These are phyloP conservation scores for Buphagus erythrorhynchus DNA, from an alignment of 2,797 vertebrate species.

Conservation along the genomic window DNA sequence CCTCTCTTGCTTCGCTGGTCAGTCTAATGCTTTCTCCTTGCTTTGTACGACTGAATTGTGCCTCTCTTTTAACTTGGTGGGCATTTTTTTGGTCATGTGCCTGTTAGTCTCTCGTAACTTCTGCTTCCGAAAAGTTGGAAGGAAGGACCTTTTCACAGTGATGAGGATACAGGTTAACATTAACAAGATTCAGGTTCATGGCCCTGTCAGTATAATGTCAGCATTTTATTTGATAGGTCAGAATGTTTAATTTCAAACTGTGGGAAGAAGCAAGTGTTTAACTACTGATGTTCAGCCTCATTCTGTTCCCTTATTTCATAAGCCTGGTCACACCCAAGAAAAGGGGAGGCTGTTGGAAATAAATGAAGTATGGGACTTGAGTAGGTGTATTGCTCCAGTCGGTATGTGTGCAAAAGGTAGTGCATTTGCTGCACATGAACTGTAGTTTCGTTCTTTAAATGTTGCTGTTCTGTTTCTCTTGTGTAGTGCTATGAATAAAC, in stretches of 20 bases:
- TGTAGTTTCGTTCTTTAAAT: background rate
- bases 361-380: background rate
- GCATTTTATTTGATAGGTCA: background rate
- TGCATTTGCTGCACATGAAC: background rate
- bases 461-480: background rate
- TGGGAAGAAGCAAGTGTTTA: background rate
- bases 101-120: background rate
- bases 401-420: background rate
- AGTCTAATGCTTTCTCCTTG: background rate
- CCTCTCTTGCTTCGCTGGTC: background rate
- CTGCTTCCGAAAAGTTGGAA: background rate
- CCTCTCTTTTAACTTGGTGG: background rate
- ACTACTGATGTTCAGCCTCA: background rate
- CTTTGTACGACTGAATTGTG: background rate
- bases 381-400: background rate
- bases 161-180: background rate
- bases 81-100: background rate
- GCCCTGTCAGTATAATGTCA: constrained; percentile 10
- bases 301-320: background rate
- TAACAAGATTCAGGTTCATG: background rate
- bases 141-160: background rate
- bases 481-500: background rate
- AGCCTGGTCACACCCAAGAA: background rate
- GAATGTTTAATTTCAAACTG: constrained; percentile 14
- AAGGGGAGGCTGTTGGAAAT: background rate